Evolutionary conservation across 1,140 invertebrate genomes (phyloP).

Genomic region (Chionoecetes opilio): DNA sequence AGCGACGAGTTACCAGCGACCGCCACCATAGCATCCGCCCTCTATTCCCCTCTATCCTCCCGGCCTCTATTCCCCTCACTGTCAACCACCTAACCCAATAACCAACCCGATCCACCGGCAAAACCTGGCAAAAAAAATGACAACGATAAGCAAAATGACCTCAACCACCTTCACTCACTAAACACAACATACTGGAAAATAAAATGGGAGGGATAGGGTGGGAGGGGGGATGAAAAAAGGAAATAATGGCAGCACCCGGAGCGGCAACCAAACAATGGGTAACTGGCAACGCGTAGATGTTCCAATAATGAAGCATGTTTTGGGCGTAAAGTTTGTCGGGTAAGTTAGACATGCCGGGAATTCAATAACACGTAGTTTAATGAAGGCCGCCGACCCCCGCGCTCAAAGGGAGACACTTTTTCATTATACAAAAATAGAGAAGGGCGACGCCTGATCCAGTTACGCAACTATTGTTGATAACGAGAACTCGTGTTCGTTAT

Average conservation of each 20-base stretch:
- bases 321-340: slow-evolving; percentile 44
- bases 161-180: not conserved
- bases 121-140: not conserved
- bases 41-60: too few relatives aligned
- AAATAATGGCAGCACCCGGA: not conserved
- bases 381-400: slow-evolving; percentile 53
- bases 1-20: not conserved
- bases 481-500: slow-evolving; percentile 28
- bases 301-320: slow-evolving; percentile 57
- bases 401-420: slow-evolving; percentile 48
- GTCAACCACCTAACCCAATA: not conserved
- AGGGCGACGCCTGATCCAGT: slow-evolving; percentile 10
- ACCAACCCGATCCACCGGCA: not conserved
- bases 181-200: not conserved
- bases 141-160: not conserved
- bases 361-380: slow-evolving; percentile 67
- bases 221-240: not conserved
- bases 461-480: slow-evolving; percentile 51
- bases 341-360: slow-evolving; percentile 65
- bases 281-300: slow-evolving; percentile 36
- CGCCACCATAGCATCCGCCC: not conserved
- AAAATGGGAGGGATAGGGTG: not conserved
- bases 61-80: too few relatives aligned
- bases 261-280: not conserved
- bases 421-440: slow-evolving; percentile 51